Evolutionary conservation across 2,797 vertebrate species (phyloP), one percentile per base, ranked within the genome.

Genomic region (Bovichtus variegatus): DNA sequence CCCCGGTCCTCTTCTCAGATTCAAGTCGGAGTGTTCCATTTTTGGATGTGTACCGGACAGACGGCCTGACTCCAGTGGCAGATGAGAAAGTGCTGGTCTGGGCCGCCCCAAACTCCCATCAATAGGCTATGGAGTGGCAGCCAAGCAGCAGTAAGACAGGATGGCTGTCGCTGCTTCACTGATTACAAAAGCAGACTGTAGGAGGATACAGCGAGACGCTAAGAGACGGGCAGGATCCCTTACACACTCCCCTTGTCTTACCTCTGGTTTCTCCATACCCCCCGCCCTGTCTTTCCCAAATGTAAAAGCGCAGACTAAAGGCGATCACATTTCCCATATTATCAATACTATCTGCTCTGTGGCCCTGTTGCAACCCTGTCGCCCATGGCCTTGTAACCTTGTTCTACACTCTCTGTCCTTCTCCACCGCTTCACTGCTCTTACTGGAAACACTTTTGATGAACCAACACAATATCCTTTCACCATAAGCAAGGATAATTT

Each of bases 291-390:
- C 74, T 53, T 59, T 63, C 76, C 78, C 60, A 82, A 78, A 92
- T 90, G 79, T 78, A 85, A 82, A 84, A 82, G 71, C 49, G 87
- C 74, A 91, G 78, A 95, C 93, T 55, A 55, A 18, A 65, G 81
- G 88, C 23, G 95, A 96, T 97, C 95, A 83, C 81, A 86, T 97
- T 97, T 96, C 96, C 89, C 88, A 91, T 93, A 85, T 81, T 92
- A 90, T 94, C 93, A 95, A 96, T 94, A 96, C 89, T 80, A 85
- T 87, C 85, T 82, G 58, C 84, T 89, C 71, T 86, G 86, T 78
- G 55, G 81, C 76, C 83, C 77, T 63, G 81, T 87, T 85, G 54
- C 38, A 59, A 77, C 82, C 78, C 83, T 88, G 86, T 89, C 68
- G 71, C 78, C 74, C 47, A 7, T 77, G 85, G 75, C 84, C 85